Percentiles rank a stretch among this genome's conserved stretches.
These are phyloP conservation scores for Oncorhynchus clarkii DNA, from an alignment of 2,113 vertebrate species.

Conservation along the genomic window DNA sequence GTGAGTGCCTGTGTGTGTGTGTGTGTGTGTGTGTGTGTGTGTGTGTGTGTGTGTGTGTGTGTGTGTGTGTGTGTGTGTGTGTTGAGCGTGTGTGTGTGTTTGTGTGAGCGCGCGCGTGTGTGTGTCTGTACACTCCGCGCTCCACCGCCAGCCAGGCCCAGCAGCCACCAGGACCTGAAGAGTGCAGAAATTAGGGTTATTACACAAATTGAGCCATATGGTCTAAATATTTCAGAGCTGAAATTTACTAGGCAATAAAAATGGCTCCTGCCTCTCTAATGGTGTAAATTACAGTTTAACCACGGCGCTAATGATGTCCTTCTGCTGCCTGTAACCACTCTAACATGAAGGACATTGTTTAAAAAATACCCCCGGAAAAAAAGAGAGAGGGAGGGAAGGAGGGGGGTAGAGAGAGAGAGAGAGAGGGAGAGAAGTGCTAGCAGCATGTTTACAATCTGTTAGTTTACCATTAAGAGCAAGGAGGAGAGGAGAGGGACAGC, in stretches of 20 bases:
- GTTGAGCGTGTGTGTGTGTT: slow-evolving; percentile 14
- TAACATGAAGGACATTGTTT: slow-evolving; percentile 99
- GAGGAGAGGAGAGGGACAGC: slow-evolving; percentile 92
- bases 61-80: background rate
- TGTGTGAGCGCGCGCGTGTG: background rate
- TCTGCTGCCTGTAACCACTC: slow-evolving; percentile 99
- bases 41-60: slow-evolving; percentile 22
- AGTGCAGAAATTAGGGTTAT: slow-evolving; percentile 99
- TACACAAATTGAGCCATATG: slow-evolving; percentile 99
- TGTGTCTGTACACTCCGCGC: slow-evolving; percentile 40
- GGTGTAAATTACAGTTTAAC: slow-evolving; percentile 99
- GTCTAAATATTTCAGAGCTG: slow-evolving; percentile 99
- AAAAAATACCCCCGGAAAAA: slow-evolving; percentile 89
- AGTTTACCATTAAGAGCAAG: slow-evolving; percentile 98
- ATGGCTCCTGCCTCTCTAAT: slow-evolving; percentile 99
- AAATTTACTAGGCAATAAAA: slow-evolving; percentile 99
- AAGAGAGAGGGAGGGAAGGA: slow-evolving; percentile 68
- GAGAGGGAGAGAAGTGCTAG: slow-evolving; percentile 68
- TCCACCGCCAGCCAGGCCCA: slow-evolving; percentile 70
- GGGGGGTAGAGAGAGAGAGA: slow-evolving; percentile 14
- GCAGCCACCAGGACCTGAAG: slow-evolving; percentile 90
- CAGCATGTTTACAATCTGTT: slow-evolving; percentile 99
- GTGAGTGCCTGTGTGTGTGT: slow-evolving; percentile 19
- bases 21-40: slow-evolving; percentile 20
- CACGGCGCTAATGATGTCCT: slow-evolving; percentile 99